Evolutionary conservation across 2,888 invertebrate genomes (phyloP).

Genomic region (Eudemis profundana): DNA sequence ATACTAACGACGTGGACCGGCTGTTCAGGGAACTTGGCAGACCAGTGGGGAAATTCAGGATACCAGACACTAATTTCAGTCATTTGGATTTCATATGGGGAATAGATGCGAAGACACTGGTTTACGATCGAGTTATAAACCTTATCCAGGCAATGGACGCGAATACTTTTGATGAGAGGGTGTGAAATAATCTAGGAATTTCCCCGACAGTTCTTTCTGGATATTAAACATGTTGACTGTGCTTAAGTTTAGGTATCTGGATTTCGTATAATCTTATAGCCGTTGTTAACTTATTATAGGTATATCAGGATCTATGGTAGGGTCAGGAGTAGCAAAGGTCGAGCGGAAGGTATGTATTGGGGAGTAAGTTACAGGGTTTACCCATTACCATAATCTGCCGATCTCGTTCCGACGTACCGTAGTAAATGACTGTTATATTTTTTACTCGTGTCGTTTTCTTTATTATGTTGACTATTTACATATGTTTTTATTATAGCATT

Average conservation of each 20-base stretch:
- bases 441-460: neutral
- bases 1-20: slow-evolving; percentile 81
- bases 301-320: slow-evolving; percentile 1
- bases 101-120: slow-evolving; percentile 84
- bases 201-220: neutral
- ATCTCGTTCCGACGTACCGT: neutral
- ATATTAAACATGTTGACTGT: too few species aligned
- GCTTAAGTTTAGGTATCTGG: too few species aligned
- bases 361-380: slow-evolving; percentile 7
- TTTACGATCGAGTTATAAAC: slow-evolving; percentile 85
- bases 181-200: neutral
- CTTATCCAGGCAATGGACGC: slow-evolving; percentile 76
- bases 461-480: neutral
- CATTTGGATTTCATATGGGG: slow-evolving; percentile 90
- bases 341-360: neutral
- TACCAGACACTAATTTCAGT: slow-evolving; percentile 85
- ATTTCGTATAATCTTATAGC: too few species aligned
- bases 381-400: neutral
- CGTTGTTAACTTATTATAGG: too few species aligned
- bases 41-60: slow-evolving; percentile 82
- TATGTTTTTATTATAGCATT: too few species aligned
- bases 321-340: neutral
- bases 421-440: neutral
- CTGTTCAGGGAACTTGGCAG: slow-evolving; percentile 82
- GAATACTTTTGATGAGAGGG: slow-evolving; percentile 35